Base-by-base conservation (phyloP, 2,888 invertebrate genomes). In the Drosophila subsilvestris region DNA sequence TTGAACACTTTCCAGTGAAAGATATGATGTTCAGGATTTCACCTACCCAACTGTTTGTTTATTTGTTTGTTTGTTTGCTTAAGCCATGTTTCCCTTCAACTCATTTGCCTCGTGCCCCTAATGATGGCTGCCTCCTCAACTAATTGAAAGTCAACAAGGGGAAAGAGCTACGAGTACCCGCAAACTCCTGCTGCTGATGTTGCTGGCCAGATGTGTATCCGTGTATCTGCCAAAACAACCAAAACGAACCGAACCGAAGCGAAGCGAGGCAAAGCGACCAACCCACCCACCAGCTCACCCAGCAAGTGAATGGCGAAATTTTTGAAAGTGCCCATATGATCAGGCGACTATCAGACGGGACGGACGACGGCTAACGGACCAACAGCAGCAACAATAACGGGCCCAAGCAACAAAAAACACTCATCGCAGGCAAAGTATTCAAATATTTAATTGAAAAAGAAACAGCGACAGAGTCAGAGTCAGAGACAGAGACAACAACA, bases 391-490 rank as follows among this genome's bases (percentile, higher is more conserved):
- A 50, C 20, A 65, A 45, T 42, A 68, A 68, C 12, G 25, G 25
- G 25, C n/a, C 37, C 25, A 25, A 25, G 7, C 7, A 6, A 56
- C 37, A 58, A 54, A 45, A 43, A 43, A 43, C 63, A 71, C 65
- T 73, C 74, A 49, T 44, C 74, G 29, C 45, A 17, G 60, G n/a
- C 47, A 54, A 58, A 54, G 59, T 75, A 82, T 82, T 79, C 70
- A 86, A 74, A 80, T 84, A 61, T 73, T 86, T 86, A 78, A 80
- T 86, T 79, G 78, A 73, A 55, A 69, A 75, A 63, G 68, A 73
- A 66, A 42, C 48, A 56, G 25, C 5, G 6, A 25, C 25, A 25
- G 22, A 4, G 6, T 6, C 6, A 22, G 22, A 4, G 0, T 6
- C 32, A 32, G 29, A 10, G 4, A 32, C 32, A 32, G 17, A 37